Conservation (phyloP, 2,113 vertebrate genomes). For the Mesoclemmys tuberculata region DNA sequence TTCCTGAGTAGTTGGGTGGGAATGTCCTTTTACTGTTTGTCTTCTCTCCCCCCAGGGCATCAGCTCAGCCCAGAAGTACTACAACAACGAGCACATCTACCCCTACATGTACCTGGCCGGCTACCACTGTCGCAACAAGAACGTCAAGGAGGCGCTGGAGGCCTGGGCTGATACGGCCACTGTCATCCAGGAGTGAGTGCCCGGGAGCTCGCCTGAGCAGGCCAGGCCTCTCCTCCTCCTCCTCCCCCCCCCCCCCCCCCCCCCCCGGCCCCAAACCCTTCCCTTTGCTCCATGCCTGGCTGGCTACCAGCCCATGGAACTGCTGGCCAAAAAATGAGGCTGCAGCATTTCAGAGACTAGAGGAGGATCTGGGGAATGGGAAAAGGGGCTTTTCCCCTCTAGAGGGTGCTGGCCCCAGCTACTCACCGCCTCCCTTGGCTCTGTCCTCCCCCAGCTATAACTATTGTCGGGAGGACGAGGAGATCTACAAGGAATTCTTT, state of each 20-base stretch:
- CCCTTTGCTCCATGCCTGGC: not conserved
- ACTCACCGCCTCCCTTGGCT: not conserved
- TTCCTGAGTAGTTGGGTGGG: not conserved
- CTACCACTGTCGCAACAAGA: conserved; percentile 90
- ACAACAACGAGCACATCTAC: conserved; percentile 94
- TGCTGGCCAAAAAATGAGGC: not conserved
- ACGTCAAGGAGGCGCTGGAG: conserved; percentile 87
- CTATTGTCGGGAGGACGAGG: conserved; percentile 94
- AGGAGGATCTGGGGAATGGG: not conserved
- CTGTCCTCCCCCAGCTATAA: conserved; percentile 84
- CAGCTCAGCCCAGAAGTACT: conserved; percentile 85
- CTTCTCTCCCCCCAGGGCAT: conserved; percentile 80
- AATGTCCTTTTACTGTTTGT: not conserved
- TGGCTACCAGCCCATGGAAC: not conserved
- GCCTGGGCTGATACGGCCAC: conserved; percentile 90
- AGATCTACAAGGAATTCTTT: conserved; percentile 96
- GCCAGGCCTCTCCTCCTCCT: not conserved
- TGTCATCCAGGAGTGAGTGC: conserved; percentile 91
- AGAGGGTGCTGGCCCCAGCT: not conserved
- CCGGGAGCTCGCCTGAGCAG: not conserved
- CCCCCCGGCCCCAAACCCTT: not conserved
- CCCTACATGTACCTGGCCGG: conserved; percentile 94
- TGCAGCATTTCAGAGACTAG: not conserved
- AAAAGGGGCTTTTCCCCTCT: not conserved
- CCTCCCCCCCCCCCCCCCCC: no score